Conservation (phyloP, 2,113 vertebrate species). For the Amia ocellicauda region DNA sequence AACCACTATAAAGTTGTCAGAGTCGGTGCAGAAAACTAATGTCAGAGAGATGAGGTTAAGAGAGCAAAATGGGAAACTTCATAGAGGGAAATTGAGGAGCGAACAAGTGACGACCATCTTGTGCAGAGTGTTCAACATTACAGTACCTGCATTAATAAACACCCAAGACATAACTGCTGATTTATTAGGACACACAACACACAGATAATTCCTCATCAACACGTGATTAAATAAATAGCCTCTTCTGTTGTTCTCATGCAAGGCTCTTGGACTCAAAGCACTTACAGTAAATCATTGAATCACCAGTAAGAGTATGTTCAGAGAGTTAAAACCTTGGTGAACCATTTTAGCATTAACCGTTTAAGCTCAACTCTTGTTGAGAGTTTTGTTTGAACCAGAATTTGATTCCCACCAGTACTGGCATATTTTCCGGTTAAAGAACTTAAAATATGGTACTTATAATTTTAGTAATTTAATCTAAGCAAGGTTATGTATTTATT, state of each 20-base stretch:
- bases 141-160: no score
- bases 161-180: background rate
- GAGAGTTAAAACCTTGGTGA: slow-evolving; percentile 5
- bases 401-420: no score
- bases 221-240: background rate
- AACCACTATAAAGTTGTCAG: slow-evolving; percentile 35
- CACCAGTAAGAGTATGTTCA: background rate
- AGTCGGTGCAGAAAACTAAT: slow-evolving; percentile 32
- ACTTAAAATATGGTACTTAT: no score
- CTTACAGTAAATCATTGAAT: slow-evolving; percentile 9
- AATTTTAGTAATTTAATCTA: no score
- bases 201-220: slow-evolving; percentile 16
- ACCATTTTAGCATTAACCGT: slow-evolving; percentile 6
- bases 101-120: background rate
- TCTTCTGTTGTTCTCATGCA: background rate
- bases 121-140: no score
- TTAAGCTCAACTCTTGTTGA: no score
- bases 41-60: slow-evolving; percentile 26
- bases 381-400: no score
- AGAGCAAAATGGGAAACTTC: background rate
- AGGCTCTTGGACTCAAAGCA: background rate
- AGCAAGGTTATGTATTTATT: no score
- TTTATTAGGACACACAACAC: slow-evolving; percentile 16
- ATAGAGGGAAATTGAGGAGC: background rate
- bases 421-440: no score